Evolutionary conservation across 1,140 invertebrate genomes (phyloP).

Genomic region (Drosophila kepulauana): DNA sequence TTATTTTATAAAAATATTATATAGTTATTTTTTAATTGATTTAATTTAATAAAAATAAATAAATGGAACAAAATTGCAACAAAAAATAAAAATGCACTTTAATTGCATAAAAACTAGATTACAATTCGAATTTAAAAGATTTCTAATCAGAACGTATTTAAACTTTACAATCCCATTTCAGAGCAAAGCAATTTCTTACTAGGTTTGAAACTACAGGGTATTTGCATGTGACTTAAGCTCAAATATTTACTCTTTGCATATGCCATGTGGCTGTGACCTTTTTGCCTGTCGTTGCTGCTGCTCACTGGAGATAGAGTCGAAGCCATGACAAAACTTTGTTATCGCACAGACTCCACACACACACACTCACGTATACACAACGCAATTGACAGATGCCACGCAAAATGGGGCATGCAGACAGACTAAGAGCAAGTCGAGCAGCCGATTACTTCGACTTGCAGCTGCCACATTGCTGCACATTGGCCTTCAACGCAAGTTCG

Average conservation of each 20-base stretch:
- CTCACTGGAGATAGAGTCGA: conserved; percentile 13
- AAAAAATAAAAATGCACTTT: no score
- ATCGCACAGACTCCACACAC: conserved; percentile 18
- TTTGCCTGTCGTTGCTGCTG: conserved; percentile 15
- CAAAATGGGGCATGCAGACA: conserved; percentile 7
- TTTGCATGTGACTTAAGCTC: not conserved
- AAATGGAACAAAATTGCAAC: no score
- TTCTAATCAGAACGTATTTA: no score
- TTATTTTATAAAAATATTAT: no score
- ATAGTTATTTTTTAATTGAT: no score
- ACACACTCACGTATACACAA: conserved; percentile 3
- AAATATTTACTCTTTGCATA: not conserved
- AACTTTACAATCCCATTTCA: no score
- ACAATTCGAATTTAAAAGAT: no score
- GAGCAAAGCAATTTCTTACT: no score
- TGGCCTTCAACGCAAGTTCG: conserved; percentile 25
- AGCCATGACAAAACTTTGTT: conserved; percentile 43
- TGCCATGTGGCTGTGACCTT: conserved; percentile 31
- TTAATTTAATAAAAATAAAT: no score
- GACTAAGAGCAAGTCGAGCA: conserved; percentile 11
- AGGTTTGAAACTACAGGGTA: not conserved
- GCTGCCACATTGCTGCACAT: conserved; percentile 20
- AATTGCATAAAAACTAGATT: no score
- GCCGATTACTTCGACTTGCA: conserved; percentile 24
- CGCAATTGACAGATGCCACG: conserved; percentile 14